Evolutionary conservation across 2,797 vertebrate genomes (phyloP), one percentile per base, ranked within the genome.

Genomic region (Leucoraja ocellata): DNA sequence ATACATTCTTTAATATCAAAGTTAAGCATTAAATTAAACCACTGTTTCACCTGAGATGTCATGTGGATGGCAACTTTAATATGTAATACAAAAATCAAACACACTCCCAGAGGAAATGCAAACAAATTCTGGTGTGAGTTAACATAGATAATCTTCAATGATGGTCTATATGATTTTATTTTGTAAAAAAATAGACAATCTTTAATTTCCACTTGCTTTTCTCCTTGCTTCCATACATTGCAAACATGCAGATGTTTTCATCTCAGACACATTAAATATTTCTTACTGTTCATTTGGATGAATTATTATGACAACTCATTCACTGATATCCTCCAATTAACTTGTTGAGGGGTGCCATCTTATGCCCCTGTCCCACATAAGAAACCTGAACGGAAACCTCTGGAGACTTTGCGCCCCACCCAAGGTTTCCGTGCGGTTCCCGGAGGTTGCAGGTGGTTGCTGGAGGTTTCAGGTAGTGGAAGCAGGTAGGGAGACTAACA

Each of bases 11-110:
- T 92, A 92, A 92, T 92, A 71, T 92, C 90, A 92, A 92, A 92
- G 90, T 92, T 92, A 92, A 92, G 90, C 90, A 92, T 92, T 92
- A 92, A 74, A 92, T 92, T 92, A 92, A 92, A 92, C 90, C 90
- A 92, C 39, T 92, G 90, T 92, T 92, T 92, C 90, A 92, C 90
- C 90, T 92, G 90, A 92, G 71, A 92, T 92, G 90, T 92, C 90
- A 92, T 74, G 71, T 92, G 68, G 68, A 76, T 92, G 90, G 90
- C 90, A 92, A 71, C 90, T 76, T 92, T 92, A 92, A 76, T 92
- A 76, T 92, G 90, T 92, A 92, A 76, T 92, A 92, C 90, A 92
- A 92, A 92, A 92, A 92, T 92, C 90, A 92, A 92, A 92, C 90
- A 92, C 71, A 92, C 71, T 92, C 90, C 71, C 90, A 76, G 39